These are phyloP conservation scores for Steinernema hermaphroditum DNA, from an alignment of 2,888 invertebrate species.

Conservation along the genomic window DNA sequence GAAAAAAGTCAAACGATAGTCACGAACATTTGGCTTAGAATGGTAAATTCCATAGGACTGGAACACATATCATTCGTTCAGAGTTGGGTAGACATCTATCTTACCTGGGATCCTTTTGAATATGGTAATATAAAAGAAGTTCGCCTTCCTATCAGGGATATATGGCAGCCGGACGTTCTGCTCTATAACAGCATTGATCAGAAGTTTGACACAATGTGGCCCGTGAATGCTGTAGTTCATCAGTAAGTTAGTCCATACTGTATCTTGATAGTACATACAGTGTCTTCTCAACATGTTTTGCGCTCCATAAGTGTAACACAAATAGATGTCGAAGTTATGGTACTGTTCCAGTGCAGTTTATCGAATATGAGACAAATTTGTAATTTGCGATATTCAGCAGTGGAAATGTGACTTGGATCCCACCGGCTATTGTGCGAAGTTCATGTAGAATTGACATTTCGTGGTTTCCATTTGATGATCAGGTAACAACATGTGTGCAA, in stretches of 20 bases:
- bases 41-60: conserved; percentile 73
- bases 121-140: conserved; percentile 70
- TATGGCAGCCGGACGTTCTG: conserved; percentile 97
- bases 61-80: conserved; percentile 66
- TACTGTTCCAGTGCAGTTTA: no score
- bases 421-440: conserved; percentile 57
- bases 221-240: conserved; percentile 69
- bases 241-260: conserved; percentile 49
- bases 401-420: conserved; percentile 58
- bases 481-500: conserved; percentile 34
- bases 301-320: no score
- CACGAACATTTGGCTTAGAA: conserved; percentile 95
- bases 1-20: conserved; percentile 99
- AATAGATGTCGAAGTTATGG: no score
- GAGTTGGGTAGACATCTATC: conserved; percentile 98
- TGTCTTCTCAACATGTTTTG: no score
- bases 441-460: conserved; percentile 56
- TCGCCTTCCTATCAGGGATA: conserved; percentile 88
- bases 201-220: conserved; percentile 70
- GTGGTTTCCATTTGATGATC: conserved; percentile 60
- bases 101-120: conserved; percentile 94
- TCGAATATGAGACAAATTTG: no score
- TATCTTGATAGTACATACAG: no score
- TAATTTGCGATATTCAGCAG: conserved; percentile 31
- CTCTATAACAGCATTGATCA: conserved; percentile 86